A percentile compares a stretch with the other conserved stretches of the same genome.
Conservation (phyloP, 2,888 invertebrate genomes). For the Nomada fucata region DNA sequence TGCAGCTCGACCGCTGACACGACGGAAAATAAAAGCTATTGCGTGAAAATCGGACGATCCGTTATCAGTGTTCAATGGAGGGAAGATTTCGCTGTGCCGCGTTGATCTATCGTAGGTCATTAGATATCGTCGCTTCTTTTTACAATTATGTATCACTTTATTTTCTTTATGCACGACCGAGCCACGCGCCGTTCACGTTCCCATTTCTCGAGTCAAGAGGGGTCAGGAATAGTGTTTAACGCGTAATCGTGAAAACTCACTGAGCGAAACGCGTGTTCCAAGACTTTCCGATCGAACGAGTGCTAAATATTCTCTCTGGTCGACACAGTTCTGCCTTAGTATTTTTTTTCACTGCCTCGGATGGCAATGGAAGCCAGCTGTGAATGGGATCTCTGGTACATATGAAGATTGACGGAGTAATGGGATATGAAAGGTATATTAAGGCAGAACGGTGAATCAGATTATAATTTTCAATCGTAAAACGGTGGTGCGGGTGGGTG, state of each 20-base stretch:
- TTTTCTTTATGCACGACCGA: conserved; percentile 28
- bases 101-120: conserved; percentile 61
- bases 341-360: too few relatives aligned
- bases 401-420: conserved; percentile 5
- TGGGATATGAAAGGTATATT: not conserved
- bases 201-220: not conserved
- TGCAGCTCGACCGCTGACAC: conserved; percentile 5
- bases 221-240: not conserved
- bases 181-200: conserved; percentile 58
- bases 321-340: too few relatives aligned
- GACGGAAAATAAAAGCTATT: not conserved
- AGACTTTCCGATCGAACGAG: not conserved
- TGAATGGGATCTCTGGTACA: not conserved
- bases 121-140: conserved; percentile 41
- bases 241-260: not conserved
- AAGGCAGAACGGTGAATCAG: not conserved
- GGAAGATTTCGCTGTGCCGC: conserved; percentile 58
- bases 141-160: conserved; percentile 24
- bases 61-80: conserved; percentile 45
- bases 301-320: not conserved
- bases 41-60: conserved; percentile 57
- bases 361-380: not conserved
- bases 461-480: too few relatives aligned
- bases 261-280: not conserved
- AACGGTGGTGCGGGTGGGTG: not conserved